Percentiles rank a stretch among this genome's conserved stretches.
Evolutionary conservation across 2,888 invertebrate genomes (phyloP).

Genomic region (Mactromeris polynyma): DNA sequence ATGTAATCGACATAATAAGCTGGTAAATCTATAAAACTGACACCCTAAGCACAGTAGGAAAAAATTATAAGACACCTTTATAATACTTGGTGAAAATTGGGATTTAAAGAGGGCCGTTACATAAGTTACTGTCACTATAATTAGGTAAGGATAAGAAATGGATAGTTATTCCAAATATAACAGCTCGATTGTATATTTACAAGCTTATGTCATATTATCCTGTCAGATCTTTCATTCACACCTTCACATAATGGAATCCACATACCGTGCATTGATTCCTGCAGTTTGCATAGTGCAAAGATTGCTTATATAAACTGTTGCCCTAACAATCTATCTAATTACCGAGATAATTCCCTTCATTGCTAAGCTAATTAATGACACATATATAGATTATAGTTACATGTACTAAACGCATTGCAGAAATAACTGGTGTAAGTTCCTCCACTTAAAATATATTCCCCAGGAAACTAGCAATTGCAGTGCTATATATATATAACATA

Average conservation of each 20-base stretch:
- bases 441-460: not conserved
- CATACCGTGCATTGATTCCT: not conserved
- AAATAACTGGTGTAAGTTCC: slow-evolving; percentile 1
- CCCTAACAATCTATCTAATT: slow-evolving; percentile 11
- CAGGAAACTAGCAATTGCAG: not conserved
- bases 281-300: not conserved
- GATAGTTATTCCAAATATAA: not conserved
- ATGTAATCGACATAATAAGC: not conserved
- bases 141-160: slow-evolving; percentile 19
- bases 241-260: not conserved
- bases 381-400: not conserved
- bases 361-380: not conserved
- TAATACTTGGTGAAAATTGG: not conserved
- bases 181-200: not conserved
- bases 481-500: too few species aligned
- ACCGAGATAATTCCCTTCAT: not conserved
- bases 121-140: slow-evolving; percentile 29
- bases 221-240: slow-evolving; percentile 39
- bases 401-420: not conserved
- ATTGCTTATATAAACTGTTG: not conserved
- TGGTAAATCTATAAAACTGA: slow-evolving; percentile 36
- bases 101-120: slow-evolving; percentile 15
- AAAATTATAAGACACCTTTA: slow-evolving; percentile 9
- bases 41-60: slow-evolving; percentile 11
- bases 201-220: slow-evolving; percentile 40